Percentiles rank a stretch among this genome's conserved stretches.
Conservation (phyloP, 1,140 invertebrate species). For the Macrostomum lignano region DNA sequence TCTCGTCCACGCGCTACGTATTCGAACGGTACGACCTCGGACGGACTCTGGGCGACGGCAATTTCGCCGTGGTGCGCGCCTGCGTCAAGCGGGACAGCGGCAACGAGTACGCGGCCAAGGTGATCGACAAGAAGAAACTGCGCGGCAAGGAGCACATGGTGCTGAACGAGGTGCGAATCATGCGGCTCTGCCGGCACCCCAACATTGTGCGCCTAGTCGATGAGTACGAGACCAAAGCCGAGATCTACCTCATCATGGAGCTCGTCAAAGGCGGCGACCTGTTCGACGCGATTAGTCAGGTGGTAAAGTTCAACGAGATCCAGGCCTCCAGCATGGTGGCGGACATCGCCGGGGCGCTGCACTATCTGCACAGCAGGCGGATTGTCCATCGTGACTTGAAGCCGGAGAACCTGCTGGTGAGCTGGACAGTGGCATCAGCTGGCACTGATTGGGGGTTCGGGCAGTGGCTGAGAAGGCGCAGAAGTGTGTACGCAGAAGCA, state of each 20-base stretch:
- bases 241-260: constrained; percentile 81
- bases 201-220: constrained; percentile 73
- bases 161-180: constrained; percentile 58
- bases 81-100: constrained; percentile 38
- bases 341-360: constrained; percentile 62
- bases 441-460: too few relatives aligned
- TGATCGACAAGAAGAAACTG: constrained; percentile 69
- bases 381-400: constrained; percentile 93
- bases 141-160: constrained; percentile 40
- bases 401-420: constrained; percentile 76
- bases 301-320: constrained; percentile 66
- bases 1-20: too few relatives aligned
- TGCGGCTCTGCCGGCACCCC: constrained; percentile 59
- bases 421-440: too few relatives aligned
- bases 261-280: constrained; percentile 83
- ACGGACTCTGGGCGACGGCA: constrained; percentile 48
- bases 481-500: too few relatives aligned
- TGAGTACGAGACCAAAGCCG: constrained; percentile 56
- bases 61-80: constrained; percentile 59
- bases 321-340: constrained; percentile 60
- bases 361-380: constrained; percentile 65
- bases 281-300: constrained; percentile 75
- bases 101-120: constrained; percentile 17
- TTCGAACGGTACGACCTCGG: constrained; percentile 33
- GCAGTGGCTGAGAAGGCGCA: too few relatives aligned